Conservation (phyloP, 2,888 invertebrate genomes). For the Lycocerus yunnanus region DNA sequence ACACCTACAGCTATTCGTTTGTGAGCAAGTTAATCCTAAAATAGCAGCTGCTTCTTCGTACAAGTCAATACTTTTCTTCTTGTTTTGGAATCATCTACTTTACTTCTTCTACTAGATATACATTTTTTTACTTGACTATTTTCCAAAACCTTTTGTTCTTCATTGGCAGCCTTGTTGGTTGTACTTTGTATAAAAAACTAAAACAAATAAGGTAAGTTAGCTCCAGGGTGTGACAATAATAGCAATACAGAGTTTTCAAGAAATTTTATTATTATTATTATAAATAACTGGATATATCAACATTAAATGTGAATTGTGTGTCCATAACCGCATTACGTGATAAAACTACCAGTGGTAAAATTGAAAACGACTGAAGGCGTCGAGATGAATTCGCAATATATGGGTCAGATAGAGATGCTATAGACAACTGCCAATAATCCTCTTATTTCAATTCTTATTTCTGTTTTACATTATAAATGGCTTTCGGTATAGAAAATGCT, state of each 20-base stretch:
- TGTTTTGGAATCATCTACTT: slow-evolving; percentile 35
- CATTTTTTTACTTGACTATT: slow-evolving; percentile 28
- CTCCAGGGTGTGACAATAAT: background rate
- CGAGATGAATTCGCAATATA: slow-evolving; percentile 20
- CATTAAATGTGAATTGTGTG: slow-evolving; percentile 33
- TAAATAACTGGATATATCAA: slow-evolving; percentile 5
- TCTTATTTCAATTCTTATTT: slow-evolving; percentile 20
- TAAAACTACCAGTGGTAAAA: slow-evolving; percentile 30
- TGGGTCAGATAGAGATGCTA: slow-evolving; percentile 11
- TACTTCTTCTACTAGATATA: slow-evolving; percentile 16
- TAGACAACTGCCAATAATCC: slow-evolving; percentile 10
- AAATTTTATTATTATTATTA: slow-evolving; percentile 4
- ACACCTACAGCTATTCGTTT: slow-evolving; percentile 54
- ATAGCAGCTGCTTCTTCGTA: slow-evolving; percentile 54
- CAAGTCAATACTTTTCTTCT: slow-evolving; percentile 50
- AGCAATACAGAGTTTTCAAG: background rate
- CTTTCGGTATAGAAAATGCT: background rate
- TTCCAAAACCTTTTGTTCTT: slow-evolving; percentile 27
- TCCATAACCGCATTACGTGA: slow-evolving; percentile 36
- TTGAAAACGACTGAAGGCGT: slow-evolving; percentile 15
- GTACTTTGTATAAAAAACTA: slow-evolving; percentile 48
- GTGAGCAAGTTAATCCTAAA: slow-evolving; percentile 51
- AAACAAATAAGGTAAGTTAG: slow-evolving; percentile 17
- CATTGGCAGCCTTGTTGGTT: slow-evolving; percentile 32
- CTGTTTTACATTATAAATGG: slow-evolving; percentile 17